Conservation (phyloP, 2,888 invertebrate genomes). For the Dolichopus griseipennis region DNA sequence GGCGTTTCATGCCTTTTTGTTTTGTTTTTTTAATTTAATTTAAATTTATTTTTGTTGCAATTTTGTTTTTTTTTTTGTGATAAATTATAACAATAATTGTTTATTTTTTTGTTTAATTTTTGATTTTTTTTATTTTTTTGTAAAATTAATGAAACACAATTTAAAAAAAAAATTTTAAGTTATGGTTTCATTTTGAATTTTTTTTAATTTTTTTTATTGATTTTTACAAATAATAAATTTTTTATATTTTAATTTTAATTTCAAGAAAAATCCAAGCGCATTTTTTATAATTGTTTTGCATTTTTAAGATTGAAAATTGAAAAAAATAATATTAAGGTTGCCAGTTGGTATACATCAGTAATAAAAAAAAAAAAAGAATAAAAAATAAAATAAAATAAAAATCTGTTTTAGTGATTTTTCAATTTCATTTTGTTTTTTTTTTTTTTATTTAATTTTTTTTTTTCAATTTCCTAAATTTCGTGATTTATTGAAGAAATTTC, state of each 20-base stretch:
- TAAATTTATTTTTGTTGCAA: background rate
- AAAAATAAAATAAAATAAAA: background rate
- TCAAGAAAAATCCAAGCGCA: background rate
- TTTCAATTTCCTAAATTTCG: no score
- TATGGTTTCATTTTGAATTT: slow-evolving; percentile 11
- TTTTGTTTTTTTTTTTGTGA: background rate
- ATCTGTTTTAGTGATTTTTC: background rate
- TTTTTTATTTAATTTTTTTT: background rate
- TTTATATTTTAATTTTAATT: no score
- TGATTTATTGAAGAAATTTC: no score
- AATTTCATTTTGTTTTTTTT: background rate
- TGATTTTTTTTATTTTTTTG: background rate
- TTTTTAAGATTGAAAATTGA: background rate
- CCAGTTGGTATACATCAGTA: background rate
- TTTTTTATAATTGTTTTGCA: background rate
- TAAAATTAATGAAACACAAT: no score
- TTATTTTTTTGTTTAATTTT: background rate
- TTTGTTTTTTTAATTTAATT: slow-evolving; percentile 14
- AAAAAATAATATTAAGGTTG: background rate
- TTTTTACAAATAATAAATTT: no score
- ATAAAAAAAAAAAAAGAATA: background rate
- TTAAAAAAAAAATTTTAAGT: no score
- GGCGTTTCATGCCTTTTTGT: slow-evolving; percentile 71
- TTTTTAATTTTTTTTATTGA: slow-evolving; percentile 8
- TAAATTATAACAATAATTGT: slow-evolving; percentile 5